These are phyloP conservation scores for Eustalomyia histrio DNA, from an alignment of 2,888 invertebrate genomes.

Conservation along the genomic window DNA sequence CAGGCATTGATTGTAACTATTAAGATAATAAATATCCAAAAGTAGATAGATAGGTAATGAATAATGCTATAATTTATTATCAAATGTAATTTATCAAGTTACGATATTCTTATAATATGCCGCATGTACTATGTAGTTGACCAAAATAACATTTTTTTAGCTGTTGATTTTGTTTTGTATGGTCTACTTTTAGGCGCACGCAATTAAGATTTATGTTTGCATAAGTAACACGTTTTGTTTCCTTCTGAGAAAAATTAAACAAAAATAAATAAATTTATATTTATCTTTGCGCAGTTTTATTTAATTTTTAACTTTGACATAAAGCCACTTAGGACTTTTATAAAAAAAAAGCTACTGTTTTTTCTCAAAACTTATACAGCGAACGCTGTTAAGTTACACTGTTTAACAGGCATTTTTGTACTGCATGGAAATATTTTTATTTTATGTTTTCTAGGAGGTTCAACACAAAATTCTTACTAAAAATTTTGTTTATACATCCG, in stretches of 20 bases:
- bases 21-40: slow-evolving; percentile 12
- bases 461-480: no score
- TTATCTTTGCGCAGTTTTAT: slow-evolving; percentile 14
- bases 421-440: no score
- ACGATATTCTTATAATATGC: slow-evolving; percentile 7
- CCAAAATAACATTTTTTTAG: background rate
- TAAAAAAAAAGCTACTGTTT: no score
- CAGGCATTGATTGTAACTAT: slow-evolving; percentile 6
- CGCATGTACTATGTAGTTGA: no score
- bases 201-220: slow-evolving; percentile 53
- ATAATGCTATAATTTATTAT: slow-evolving; percentile 31
- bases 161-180: background rate
- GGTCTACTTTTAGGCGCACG: slow-evolving; percentile 49
- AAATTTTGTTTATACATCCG: no score
- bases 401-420: no score
- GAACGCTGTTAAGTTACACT: no score
- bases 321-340: slow-evolving; percentile 14
- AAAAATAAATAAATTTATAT: background rate
- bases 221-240: slow-evolving; percentile 1
- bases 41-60: background rate
- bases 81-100: slow-evolving; percentile 39
- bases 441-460: no score
- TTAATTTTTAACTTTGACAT: slow-evolving; percentile 9
- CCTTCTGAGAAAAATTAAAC: slow-evolving; percentile 18
- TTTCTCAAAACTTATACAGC: no score